Evolutionary conservation across 2,797 vertebrate genomes (phyloP).

Genomic region (Nasua narica): DNA sequence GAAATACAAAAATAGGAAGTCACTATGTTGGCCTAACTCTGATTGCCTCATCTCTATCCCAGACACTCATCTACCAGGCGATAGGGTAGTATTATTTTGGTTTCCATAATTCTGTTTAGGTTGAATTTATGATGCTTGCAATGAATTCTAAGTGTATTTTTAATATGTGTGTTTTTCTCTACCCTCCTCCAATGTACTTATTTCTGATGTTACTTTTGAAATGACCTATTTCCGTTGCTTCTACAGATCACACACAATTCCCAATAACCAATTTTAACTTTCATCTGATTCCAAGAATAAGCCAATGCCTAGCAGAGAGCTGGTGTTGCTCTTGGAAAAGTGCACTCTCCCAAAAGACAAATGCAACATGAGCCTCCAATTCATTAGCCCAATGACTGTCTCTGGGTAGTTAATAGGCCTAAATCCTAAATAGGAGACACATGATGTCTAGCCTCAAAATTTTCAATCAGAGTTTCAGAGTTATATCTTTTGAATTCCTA

Average conservation of each 20-base stretch:
- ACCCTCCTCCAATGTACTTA: background rate
- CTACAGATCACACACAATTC: constrained; percentile 37
- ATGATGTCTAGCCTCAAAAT: background rate
- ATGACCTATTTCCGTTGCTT: constrained; percentile 36
- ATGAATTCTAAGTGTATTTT: constrained; percentile 39
- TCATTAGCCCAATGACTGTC: background rate
- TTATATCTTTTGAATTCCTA: constrained; percentile 1
- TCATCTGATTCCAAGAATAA: constrained; percentile 28
- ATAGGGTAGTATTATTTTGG: background rate
- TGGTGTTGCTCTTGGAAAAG: constrained; percentile 27
- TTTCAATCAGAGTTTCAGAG: background rate
- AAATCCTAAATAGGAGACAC: background rate
- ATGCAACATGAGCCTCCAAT: background rate
- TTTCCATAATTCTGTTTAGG: constrained; percentile 24
- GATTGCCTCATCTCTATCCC: background rate
- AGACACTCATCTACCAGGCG: background rate
- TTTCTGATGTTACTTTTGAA: constrained; percentile 49
- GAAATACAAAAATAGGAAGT: background rate
- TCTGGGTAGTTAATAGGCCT: background rate
- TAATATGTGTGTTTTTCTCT: background rate
- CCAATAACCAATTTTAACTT: constrained; percentile 38
- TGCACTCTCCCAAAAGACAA: background rate
- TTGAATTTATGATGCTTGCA: constrained; percentile 38
- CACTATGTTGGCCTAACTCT: background rate
- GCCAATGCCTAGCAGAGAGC: background rate